phyloP scores from a whole-genome alignment of 1,140 invertebrate genomes.

The Stenopsyche tienmushanensis region DNA sequence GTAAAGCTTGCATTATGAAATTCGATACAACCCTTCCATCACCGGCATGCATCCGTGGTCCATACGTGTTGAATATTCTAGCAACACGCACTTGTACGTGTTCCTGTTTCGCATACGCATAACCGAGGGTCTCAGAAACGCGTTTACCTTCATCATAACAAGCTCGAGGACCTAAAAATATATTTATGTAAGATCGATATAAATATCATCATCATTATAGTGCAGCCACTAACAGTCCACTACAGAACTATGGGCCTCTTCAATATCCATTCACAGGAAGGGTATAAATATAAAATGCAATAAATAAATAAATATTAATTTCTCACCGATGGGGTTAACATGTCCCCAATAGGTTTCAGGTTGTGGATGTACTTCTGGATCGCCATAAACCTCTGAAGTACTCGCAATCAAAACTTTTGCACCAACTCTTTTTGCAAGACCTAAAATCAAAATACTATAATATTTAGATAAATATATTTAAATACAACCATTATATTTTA shows the following conservation, averaged over 20 bases:
- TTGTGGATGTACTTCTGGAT: slow-evolving; percentile 96
- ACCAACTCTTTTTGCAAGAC: slow-evolving; percentile 89
- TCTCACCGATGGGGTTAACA: slow-evolving; percentile 95
- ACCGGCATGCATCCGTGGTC: slow-evolving; percentile 99
- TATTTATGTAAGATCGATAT: slow-evolving; percentile 6
- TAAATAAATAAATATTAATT: slow-evolving; percentile 1
- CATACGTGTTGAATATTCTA: slow-evolving; percentile 98
- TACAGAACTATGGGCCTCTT: too few relatives aligned
- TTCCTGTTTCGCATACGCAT: slow-evolving; percentile 97
- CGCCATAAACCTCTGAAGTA: slow-evolving; percentile 98
- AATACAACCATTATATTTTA: background rate
- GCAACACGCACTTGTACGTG: slow-evolving; percentile 93
- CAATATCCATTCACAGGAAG: too few relatives aligned
- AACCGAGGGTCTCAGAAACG: slow-evolving; percentile 94
- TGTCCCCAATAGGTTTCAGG: slow-evolving; percentile 97
- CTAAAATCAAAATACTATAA: slow-evolving; percentile 56
- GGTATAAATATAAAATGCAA: background rate
- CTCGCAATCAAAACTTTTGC: slow-evolving; percentile 95
- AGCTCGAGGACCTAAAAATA: slow-evolving; percentile 74
- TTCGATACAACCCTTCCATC: slow-evolving; percentile 99
- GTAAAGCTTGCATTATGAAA: slow-evolving; percentile 95
- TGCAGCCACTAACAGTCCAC: too few relatives aligned
- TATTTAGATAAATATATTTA: background rate
- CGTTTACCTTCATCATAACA: slow-evolving; percentile 99
- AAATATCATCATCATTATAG: background rate